A percentile compares a stretch with the other conserved stretches of the same genome.
Evolutionary conservation across 2,888 invertebrate genomes (phyloP).

Genomic region (Seira musarum): DNA sequence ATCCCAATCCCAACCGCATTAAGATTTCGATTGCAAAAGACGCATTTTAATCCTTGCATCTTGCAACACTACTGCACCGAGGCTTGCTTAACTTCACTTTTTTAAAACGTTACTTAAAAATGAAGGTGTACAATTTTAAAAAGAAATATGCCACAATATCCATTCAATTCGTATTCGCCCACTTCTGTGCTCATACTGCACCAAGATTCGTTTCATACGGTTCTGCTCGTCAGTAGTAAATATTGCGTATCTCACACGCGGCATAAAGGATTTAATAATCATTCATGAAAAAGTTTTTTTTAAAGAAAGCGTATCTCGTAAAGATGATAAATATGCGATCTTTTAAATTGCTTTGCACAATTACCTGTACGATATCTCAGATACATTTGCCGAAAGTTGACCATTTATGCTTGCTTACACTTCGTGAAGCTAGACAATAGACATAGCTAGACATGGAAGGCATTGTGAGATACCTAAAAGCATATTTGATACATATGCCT

Average conservation of each 20-base stretch:
- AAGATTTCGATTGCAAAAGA: too few relatives aligned
- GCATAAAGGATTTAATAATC: background rate
- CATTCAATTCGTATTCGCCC: too few relatives aligned
- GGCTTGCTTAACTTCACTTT: too few relatives aligned
- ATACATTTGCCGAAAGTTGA: background rate
- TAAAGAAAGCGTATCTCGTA: background rate
- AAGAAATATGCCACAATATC: too few relatives aligned
- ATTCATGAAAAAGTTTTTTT: background rate
- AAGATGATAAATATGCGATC: background rate
- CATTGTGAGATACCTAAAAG: too few relatives aligned
- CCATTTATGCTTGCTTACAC: conserved; percentile 7
- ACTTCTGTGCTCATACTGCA: too few relatives aligned
- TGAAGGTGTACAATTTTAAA: too few relatives aligned
- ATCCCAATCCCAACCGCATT: too few relatives aligned
- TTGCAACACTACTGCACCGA: too few relatives aligned
- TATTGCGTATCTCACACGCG: background rate
- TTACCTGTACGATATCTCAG: background rate
- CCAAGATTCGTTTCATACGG: background rate
- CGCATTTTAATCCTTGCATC: too few relatives aligned
- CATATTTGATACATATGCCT: background rate
- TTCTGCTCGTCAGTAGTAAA: background rate
- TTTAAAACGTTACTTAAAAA: too few relatives aligned
- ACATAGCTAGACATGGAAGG: background rate
- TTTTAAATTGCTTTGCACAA: background rate
- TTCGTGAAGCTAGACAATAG: background rate